phyloP scores from a whole-genome alignment of 2,113 vertebrate species.

The Epinephelus cyanopodus region DNA sequence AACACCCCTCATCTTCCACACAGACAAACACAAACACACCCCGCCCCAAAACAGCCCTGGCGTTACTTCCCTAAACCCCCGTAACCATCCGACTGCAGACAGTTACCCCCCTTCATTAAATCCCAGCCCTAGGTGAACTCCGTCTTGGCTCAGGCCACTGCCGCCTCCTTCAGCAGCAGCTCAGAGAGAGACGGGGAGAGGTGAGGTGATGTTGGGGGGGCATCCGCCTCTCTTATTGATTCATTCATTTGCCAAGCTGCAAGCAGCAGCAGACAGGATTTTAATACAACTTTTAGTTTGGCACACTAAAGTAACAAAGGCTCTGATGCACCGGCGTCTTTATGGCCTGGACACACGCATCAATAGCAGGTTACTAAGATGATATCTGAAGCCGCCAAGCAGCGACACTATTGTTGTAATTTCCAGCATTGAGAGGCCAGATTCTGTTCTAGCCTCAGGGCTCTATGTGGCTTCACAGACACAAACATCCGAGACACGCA shows the following conservation, averaged over 20 bases:
- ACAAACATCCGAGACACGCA: background rate
- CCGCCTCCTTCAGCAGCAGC: constrained; percentile 46
- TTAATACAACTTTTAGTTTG: background rate
- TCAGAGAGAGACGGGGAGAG: background rate
- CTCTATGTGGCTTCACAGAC: constrained; percentile 8
- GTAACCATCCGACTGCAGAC: constrained; percentile 57
- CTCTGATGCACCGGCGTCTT: no score
- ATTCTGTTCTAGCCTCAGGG: constrained; percentile 43
- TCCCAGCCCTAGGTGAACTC: constrained; percentile 74
- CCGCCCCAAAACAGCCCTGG: constrained; percentile 9
- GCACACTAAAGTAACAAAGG: background rate
- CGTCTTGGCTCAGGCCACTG: constrained; percentile 52
- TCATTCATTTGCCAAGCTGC: background rate
- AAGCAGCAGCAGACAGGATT: background rate
- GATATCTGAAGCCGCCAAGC: constrained; percentile 46
- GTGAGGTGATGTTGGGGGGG: constrained; percentile 4
- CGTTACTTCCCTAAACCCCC: constrained; percentile 56
- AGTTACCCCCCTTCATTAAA: constrained; percentile 66
- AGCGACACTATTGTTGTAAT: constrained; percentile 45
- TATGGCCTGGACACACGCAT: background rate
- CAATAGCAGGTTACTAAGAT: constrained; percentile 18
- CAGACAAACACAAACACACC: constrained; percentile 17
- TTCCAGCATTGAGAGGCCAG: constrained; percentile 39
- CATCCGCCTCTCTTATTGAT: constrained; percentile 15
- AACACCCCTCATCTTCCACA: background rate